phyloP scores from a whole-genome alignment of 2,888 invertebrate species.

The Drosophila melanosoma region DNA sequence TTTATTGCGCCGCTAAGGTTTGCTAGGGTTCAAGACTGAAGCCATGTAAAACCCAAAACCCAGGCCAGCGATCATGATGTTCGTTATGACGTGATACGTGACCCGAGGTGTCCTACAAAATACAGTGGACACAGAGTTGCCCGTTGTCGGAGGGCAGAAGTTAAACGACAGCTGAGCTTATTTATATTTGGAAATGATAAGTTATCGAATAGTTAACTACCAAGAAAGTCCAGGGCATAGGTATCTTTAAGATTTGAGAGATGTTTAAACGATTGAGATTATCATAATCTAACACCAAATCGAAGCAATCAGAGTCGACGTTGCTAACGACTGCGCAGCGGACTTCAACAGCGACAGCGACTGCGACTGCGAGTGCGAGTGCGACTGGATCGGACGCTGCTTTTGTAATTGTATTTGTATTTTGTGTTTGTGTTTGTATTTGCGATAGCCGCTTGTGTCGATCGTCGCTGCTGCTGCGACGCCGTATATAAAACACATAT shows the following conservation, averaged over 20 bases:
- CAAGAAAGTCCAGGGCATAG: not conserved
- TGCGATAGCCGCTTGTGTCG: conserved; percentile 52
- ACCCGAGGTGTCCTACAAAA: conserved; percentile 5
- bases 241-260: not conserved
- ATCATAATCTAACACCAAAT: conserved; percentile 28
- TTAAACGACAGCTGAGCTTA: conserved; percentile 50
- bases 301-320: conserved; percentile 17
- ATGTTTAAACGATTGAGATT: conserved; percentile 25
- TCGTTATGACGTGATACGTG: conserved; percentile 13
- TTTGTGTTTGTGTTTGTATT: conserved; percentile 45
- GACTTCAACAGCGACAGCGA: conserved; percentile 1
- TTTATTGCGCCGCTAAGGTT: conserved; percentile 8
- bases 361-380: conserved; percentile 10
- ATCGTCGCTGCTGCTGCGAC: conserved; percentile 46
- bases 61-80: conserved; percentile 22
- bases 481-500: conserved; percentile 35
- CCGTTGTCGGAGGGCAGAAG: conserved; percentile 53
- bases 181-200: not conserved
- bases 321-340: not conserved
- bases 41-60: conserved; percentile 4
- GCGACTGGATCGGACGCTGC: conserved; percentile 32
- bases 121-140: conserved; percentile 27
- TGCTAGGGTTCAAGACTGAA: conserved; percentile 48
- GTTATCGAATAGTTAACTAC: not conserved
- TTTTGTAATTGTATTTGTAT: conserved; percentile 45